Percentiles rank a stretch among this genome's conserved stretches.
Conservation (phyloP, 2,888 invertebrate species). For the Drosophila robusta region DNA sequence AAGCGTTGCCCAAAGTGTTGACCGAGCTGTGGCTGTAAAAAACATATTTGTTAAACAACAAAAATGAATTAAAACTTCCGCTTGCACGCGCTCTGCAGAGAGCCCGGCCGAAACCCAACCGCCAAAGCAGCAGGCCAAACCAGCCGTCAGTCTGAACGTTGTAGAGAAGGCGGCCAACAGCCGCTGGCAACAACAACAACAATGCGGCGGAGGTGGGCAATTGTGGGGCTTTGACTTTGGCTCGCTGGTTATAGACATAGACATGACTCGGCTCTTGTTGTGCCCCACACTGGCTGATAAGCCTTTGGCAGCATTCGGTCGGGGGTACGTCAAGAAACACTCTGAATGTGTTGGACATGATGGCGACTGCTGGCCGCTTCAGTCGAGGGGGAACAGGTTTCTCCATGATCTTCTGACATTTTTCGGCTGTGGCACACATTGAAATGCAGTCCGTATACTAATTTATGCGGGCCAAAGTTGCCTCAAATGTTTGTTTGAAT, state of each 20-base stretch:
- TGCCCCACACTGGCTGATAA: slow-evolving; percentile 71
- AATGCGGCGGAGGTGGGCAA: slow-evolving; percentile 29
- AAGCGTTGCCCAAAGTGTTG: slow-evolving; percentile 64
- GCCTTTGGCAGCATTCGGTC: slow-evolving; percentile 57
- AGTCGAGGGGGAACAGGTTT: slow-evolving; percentile 31
- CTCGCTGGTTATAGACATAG: slow-evolving; percentile 30
- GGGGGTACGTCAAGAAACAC: slow-evolving; percentile 59
- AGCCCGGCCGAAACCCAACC: slow-evolving; percentile 13
- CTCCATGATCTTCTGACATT: slow-evolving; percentile 42
- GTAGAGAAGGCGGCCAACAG: slow-evolving; percentile 28
- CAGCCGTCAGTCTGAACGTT: slow-evolving; percentile 12
- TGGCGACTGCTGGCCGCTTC: slow-evolving; percentile 8
- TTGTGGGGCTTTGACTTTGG: slow-evolving; percentile 54
- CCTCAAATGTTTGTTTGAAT: slow-evolving; percentile 61
- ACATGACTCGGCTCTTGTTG: slow-evolving; percentile 46
- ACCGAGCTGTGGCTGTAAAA: slow-evolving; percentile 47
- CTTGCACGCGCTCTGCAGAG: slow-evolving; percentile 36
- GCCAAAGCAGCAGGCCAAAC: slow-evolving; percentile 22
- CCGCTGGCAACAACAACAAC: slow-evolving; percentile 20
- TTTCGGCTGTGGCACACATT: slow-evolving; percentile 41
- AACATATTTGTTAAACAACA: slow-evolving; percentile 58
- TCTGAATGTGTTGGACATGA: slow-evolving; percentile 72
- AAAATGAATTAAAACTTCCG: slow-evolving; percentile 80
- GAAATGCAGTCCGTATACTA: slow-evolving; percentile 59
- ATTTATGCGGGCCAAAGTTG: slow-evolving; percentile 75